phyloP scores from a whole-genome alignment of 2,888 invertebrate genomes.

The Clostera curtula region DNA sequence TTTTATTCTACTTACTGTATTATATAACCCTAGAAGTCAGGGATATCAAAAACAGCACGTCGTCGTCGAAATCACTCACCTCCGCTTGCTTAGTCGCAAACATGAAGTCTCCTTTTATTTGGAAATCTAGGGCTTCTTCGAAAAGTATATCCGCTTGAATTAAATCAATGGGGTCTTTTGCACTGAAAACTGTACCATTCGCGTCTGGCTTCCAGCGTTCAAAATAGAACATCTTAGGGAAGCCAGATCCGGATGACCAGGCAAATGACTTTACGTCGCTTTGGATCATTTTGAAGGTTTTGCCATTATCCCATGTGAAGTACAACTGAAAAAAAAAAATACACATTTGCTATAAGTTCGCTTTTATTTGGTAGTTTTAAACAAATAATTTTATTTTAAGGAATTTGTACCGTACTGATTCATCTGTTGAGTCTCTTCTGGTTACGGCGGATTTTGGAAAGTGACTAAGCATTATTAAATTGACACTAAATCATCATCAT shows the following conservation, averaged over 20 bases:
- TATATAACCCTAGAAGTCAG: too few relatives aligned
- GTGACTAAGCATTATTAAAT: too few relatives aligned
- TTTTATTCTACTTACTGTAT: too few relatives aligned
- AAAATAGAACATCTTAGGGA: constrained; percentile 75
- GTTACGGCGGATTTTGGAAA: too few relatives aligned
- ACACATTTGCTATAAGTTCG: too few relatives aligned
- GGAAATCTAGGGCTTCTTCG: constrained; percentile 85
- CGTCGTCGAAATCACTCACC: constrained; percentile 68
- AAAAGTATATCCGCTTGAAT: constrained; percentile 73
- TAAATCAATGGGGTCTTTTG: constrained; percentile 63
- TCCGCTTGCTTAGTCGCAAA: constrained; percentile 83
- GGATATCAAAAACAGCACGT: too few relatives aligned
- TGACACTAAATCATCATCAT: too few relatives aligned
- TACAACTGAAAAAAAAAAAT: constrained; percentile 76
- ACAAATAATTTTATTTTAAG: too few relatives aligned
- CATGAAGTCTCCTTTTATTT: constrained; percentile 88
- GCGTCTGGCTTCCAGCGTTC: constrained; percentile 79
- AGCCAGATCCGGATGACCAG: constrained; percentile 77
- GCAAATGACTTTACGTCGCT: constrained; percentile 85
- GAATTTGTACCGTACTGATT: too few relatives aligned
- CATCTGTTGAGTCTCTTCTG: too few relatives aligned
- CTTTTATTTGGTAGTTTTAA: too few relatives aligned
- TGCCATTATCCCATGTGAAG: constrained; percentile 84
- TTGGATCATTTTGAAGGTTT: constrained; percentile 80
- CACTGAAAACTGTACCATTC: constrained; percentile 83